Conservation (phyloP, 1,140 invertebrate species). For the Halyomorpha halys region DNA sequence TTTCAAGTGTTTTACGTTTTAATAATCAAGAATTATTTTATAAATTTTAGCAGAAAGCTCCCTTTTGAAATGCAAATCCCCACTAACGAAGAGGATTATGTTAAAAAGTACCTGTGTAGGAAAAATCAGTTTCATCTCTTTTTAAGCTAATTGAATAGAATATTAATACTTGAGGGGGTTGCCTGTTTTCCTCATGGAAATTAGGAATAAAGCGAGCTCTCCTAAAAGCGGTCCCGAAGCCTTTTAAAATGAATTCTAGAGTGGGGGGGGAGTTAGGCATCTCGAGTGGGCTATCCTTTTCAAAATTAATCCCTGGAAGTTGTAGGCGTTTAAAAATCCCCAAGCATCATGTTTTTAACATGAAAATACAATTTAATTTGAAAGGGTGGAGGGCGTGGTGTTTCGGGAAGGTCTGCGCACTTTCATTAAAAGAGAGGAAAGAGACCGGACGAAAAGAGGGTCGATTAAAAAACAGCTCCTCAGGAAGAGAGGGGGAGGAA, state of each 20-base stretch:
- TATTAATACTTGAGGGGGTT: no score
- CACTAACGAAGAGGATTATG: no score
- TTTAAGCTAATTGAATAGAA: no score
- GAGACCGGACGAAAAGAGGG: background rate
- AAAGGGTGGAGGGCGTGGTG: slow-evolving; percentile 4
- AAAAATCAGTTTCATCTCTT: no score
- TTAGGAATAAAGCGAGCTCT: no score
- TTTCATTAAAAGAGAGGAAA: slow-evolving; percentile 10
- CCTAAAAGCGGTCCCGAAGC: background rate
- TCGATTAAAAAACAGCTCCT: slow-evolving; percentile 21
- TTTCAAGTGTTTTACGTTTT: no score
- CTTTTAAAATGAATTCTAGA: background rate
- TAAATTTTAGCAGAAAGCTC: no score
- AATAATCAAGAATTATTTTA: no score
- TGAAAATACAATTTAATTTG: slow-evolving; percentile 11
- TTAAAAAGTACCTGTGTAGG: no score
- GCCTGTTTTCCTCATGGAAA: no score
- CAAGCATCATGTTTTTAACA: slow-evolving; percentile 7
- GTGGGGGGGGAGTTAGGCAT: background rate
- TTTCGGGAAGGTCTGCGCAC: background rate
- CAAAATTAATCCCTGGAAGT: slow-evolving; percentile 6
- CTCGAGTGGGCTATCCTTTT: slow-evolving; percentile 6
- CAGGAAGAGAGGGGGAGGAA: background rate
- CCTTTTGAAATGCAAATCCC: no score
- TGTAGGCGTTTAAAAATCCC: slow-evolving; percentile 5